These are phyloP conservation scores for Clanis bilineata DNA, from an alignment of 2,888 invertebrate genomes.

Conservation along the genomic window DNA sequence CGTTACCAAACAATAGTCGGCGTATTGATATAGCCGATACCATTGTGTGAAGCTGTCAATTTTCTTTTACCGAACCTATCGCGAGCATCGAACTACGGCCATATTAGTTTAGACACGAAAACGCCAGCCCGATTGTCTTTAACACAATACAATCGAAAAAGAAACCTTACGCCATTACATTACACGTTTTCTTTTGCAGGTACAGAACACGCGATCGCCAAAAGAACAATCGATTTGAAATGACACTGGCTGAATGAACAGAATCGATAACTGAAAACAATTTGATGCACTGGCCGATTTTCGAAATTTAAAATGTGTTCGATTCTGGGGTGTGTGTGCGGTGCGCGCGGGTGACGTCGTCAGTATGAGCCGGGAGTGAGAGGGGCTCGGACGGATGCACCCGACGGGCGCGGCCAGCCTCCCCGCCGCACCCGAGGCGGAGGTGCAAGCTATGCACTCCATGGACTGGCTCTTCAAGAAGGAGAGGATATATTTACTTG, in stretches of 20 bases:
- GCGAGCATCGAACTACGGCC: constrained; percentile 66
- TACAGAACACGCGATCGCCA: constrained; percentile 62
- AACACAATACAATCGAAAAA: constrained; percentile 72
- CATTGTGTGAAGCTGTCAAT: constrained; percentile 55
- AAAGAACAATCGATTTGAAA: constrained; percentile 56
- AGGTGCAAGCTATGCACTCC: constrained; percentile 96
- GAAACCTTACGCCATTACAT: constrained; percentile 58
- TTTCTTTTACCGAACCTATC: constrained; percentile 69
- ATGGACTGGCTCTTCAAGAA: constrained; percentile 99
- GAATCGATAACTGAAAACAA: constrained; percentile 18
- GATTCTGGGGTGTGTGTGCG: constrained; percentile 28
- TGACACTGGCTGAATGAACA: constrained; percentile 17
- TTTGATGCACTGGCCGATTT: constrained; percentile 24
- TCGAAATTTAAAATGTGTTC: constrained; percentile 25
- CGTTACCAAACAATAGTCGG: neutral
- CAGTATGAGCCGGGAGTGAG: constrained; percentile 66
- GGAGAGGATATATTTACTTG: constrained; percentile 95
- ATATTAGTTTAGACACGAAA: constrained; percentile 82
- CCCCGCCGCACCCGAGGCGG: constrained; percentile 92
- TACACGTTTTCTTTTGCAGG: constrained; percentile 76
- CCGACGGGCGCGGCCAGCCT: constrained; percentile 87
- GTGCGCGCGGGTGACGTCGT: constrained; percentile 32
- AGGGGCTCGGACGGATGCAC: constrained; percentile 85
- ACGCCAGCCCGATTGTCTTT: constrained; percentile 67
- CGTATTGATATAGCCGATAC: constrained; percentile 36